Evolutionary conservation across 2,113 vertebrate genomes (phyloP).

Genomic region (Malurus elegans): DNA sequence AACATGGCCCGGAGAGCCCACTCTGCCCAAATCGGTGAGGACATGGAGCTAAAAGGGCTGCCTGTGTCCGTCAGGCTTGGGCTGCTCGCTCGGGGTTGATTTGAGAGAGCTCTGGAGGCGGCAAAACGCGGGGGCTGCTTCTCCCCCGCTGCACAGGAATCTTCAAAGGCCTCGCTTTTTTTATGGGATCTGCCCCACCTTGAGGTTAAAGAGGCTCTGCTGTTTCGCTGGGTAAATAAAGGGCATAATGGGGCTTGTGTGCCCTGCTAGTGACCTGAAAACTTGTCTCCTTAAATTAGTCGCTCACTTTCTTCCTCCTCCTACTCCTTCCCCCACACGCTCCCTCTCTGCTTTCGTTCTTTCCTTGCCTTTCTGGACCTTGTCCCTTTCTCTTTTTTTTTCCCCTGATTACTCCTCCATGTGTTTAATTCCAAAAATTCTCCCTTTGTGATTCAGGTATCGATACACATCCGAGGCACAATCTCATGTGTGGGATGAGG

Average conservation of each 20-base stretch:
- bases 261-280: conserved; percentile 48
- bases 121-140: background rate
- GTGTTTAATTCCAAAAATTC: background rate
- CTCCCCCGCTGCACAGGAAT: background rate
- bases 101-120: background rate
- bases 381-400: background rate
- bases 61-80: background rate
- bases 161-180: background rate
- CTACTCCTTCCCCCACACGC: background rate
- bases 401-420: background rate
- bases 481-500: rapidly evolving
- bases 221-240: conserved; percentile 11
- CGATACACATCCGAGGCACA: background rate
- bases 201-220: conserved; percentile 2
- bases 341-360: background rate
- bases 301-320: background rate
- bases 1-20: conserved; percentile 88
- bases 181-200: background rate
- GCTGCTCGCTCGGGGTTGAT: background rate
- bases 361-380: background rate
- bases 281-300: conserved; percentile 45
- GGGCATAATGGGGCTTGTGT: conserved; percentile 15
- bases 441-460: background rate
- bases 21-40: conserved; percentile 88
- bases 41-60: background rate